A percentile compares a stretch with the other conserved stretches of the same genome.
These are phyloP conservation scores for Tetrapedia diversipes DNA, from an alignment of 2,888 invertebrate species.

Conservation along the genomic window DNA sequence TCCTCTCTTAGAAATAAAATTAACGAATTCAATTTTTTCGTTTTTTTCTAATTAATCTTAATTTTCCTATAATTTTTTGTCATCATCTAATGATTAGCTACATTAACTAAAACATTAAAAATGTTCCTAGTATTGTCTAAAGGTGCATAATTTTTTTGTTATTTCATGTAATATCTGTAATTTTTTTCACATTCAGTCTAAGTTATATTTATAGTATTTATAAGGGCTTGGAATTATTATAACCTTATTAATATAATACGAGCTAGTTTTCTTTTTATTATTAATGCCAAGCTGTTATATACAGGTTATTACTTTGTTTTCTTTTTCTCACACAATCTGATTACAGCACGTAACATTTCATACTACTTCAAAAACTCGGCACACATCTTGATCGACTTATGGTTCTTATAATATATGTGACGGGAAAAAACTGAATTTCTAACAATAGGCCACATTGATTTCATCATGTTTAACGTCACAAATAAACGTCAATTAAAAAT, in stretches of 20 bases:
- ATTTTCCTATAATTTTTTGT: conserved; percentile 3
- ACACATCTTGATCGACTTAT: neutral
- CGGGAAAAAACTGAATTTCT: conserved; percentile 50
- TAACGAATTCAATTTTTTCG: conserved; percentile 32
- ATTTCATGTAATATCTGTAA: conserved; percentile 48
- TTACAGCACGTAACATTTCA: neutral
- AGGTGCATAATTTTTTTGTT: conserved; percentile 63
- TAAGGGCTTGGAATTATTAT: conserved; percentile 64
- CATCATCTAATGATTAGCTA: conserved; percentile 54
- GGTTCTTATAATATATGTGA: conserved; percentile 8
- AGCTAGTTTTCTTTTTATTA: conserved; percentile 48
- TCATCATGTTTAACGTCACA: neutral
- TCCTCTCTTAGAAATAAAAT: conserved; percentile 64
- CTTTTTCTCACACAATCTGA: conserved; percentile 2
- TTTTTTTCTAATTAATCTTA: conserved; percentile 6
- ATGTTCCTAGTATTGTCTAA: conserved; percentile 79
- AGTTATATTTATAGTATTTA: conserved; percentile 69
- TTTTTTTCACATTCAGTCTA: conserved; percentile 75
- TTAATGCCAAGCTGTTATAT: conserved; percentile 65
- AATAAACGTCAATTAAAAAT: conserved; percentile 18
- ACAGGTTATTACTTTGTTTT: conserved; percentile 53
- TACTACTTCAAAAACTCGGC: conserved; percentile 2
- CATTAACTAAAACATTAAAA: conserved; percentile 66
- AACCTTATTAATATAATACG: conserved; percentile 57
- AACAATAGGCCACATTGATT: conserved; percentile 59